Evolutionary conservation across 2,797 vertebrate species (phyloP).

Genomic region (Thamnophis elegans): DNA sequence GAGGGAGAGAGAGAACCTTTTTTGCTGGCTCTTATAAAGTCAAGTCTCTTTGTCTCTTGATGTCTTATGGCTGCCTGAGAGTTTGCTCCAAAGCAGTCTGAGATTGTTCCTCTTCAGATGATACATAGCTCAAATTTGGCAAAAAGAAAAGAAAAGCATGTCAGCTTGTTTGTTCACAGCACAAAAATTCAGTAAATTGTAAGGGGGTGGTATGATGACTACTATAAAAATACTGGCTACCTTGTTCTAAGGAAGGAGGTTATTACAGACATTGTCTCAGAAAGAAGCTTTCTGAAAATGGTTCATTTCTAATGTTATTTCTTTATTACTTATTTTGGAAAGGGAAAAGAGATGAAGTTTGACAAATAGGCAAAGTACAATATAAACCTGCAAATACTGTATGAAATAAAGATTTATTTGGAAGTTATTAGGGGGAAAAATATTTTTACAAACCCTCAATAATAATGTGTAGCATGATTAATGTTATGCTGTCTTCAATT

Average conservation of each 20-base stretch:
- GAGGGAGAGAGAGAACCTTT: rapidly evolving
- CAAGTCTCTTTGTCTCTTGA: not conserved
- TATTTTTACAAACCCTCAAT: not conserved
- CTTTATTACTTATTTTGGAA: constrained; percentile 8
- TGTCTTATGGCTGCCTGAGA: not conserved
- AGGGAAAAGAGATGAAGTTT: not conserved
- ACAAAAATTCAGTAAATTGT: not conserved
- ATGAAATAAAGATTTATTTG: constrained; percentile 7
- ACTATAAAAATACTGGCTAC: not conserved
- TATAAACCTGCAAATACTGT: constrained; percentile 8
- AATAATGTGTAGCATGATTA: constrained; percentile 5
- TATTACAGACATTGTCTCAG: not conserved
- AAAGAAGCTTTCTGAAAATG: not conserved
- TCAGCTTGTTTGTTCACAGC: not conserved
- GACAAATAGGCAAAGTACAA: not conserved
- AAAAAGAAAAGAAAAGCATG: not conserved
- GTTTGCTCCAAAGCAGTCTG: not conserved
- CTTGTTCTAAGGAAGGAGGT: not conserved
- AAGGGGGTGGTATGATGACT: not conserved
- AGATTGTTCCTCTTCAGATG: not conserved
- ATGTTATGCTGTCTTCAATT: not conserved
- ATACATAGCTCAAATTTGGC: not conserved
- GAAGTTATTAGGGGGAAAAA: constrained; percentile 15
- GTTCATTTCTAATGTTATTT: not conserved
- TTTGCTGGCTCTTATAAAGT: not conserved